Evolutionary conservation across 2,113 vertebrate species (phyloP).

Genomic region (Dromiciops gliroides): DNA sequence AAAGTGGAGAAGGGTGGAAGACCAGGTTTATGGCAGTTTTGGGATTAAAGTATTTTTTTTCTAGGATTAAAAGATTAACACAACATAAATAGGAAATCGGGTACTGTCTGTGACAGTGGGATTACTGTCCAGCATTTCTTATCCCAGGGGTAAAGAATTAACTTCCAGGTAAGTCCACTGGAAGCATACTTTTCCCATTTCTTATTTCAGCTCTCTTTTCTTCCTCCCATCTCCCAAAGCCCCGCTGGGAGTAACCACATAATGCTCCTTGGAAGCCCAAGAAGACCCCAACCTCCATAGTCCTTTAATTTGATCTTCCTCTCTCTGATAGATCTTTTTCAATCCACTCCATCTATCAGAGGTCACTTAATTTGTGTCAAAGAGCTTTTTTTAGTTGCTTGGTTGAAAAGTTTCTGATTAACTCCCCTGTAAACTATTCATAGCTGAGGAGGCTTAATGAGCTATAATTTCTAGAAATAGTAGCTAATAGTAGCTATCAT

Average conservation of each 20-base stretch:
- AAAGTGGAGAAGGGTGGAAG: not conserved
- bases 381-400: not conserved
- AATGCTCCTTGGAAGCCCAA: not conserved
- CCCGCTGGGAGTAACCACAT: not conserved
- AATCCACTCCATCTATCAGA: not conserved
- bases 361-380: not conserved
- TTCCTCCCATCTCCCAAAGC: not conserved
- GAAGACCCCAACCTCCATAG: not conserved
- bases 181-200: not conserved
- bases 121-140: not conserved
- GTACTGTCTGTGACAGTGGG: not conserved
- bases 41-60: not conserved
- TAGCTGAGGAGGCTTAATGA: not conserved
- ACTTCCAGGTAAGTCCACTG: not conserved
- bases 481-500: not conserved
- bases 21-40: not conserved
- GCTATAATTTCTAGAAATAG: not conserved
- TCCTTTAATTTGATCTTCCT: not conserved
- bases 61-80: not conserved
- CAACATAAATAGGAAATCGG: not conserved
- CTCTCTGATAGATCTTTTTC: not conserved
- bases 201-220: not conserved
- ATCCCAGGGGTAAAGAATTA: not conserved
- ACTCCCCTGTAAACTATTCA: not conserved
- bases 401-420: not conserved